Evolutionary conservation across 2,113 vertebrate species (phyloP), one percentile per base, ranked within the genome.

Genomic region (Brachypteracias leptosomus): DNA sequence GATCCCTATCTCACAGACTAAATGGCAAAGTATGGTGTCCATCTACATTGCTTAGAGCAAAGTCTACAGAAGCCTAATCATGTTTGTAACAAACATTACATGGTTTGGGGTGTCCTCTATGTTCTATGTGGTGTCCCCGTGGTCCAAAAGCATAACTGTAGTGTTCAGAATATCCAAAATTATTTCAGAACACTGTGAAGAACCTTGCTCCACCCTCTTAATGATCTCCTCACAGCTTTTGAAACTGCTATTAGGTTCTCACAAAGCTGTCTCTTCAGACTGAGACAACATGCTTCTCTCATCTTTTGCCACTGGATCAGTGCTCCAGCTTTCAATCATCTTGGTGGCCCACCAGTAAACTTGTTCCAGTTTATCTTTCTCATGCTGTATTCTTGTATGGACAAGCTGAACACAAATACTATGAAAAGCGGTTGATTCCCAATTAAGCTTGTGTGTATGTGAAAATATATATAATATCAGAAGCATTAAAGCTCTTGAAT

Each of bases 401-500:
- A 36, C 26, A 92, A 75, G 28, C 6, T 57, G 62, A 86, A 61
- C 21, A 78, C 28, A 89, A 75, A 52, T 40, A 18, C 29, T 29
- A 5, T 22, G 16, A 81, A 59, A 17, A 59, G 19, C 42, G 16
- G 4, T 73, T 65, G 6, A 10, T 24, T 55, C 14, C 33, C 22
- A 61, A 0, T 0, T 25, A 25, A 88, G 7, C 3, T 10, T 78
- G 11, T 2, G 2, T 36, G 9, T 3, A 47, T 25, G 6, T 29
- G 15, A 62, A 62, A 75, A 19, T 38, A 12, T 58, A 18, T 3
- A 3, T n/a, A 40, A 3, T 11, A 62, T 11, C 46, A 65, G 35
- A 78, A 42, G 3, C 14, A 57, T 29, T 71, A 68, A 16, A 11
- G 25, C 9, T 78, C 20, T 51, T 77, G 8, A 61, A 70, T 51